Percentiles rank a stretch among this genome's conserved stretches.
Conservation (phyloP, 64 coral and sea anemone species). For the Montipora sp. region DNA sequence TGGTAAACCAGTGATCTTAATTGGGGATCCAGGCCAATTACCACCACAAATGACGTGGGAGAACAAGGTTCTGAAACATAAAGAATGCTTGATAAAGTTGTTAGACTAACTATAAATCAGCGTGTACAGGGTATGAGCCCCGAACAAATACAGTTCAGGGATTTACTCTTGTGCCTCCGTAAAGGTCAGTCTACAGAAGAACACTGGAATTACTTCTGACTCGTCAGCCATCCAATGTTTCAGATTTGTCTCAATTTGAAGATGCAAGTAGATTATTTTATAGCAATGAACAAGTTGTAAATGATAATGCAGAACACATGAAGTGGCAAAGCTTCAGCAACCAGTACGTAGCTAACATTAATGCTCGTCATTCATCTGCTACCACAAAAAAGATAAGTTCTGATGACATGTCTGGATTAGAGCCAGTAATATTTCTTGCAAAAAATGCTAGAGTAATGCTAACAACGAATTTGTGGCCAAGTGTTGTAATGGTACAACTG, state of each 20-base stretch:
- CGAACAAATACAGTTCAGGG: constrained; percentile 16
- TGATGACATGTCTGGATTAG: constrained; percentile 46
- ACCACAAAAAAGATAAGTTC: neutral
- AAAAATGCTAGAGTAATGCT: constrained; percentile 29
- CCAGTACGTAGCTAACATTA: neutral
- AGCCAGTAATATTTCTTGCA: constrained; percentile 9
- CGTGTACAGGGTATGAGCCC: neutral
- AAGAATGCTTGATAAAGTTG: constrained; percentile 59
- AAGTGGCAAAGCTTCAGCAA: neutral
- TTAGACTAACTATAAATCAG: constrained; percentile 41
- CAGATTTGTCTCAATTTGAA: constrained; percentile 3
- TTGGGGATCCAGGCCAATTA: constrained; percentile 58
- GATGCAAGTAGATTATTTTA: constrained; percentile 28
- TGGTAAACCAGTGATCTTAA: constrained; percentile 31
- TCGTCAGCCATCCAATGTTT: neutral
- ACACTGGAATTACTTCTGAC: constrained; percentile 2
- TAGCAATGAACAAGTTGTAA: constrained; percentile 36
- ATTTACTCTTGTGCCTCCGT: constrained; percentile 5
- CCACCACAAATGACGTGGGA: constrained; percentile 7
- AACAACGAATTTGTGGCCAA: constrained; percentile 46
- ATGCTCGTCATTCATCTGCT: constrained; percentile 40
- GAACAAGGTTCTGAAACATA: constrained; percentile 57
- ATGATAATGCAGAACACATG: constrained; percentile 13
- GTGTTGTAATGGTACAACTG: constrained; percentile 44
- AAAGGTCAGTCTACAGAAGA: constrained; percentile 23